Conservation (phyloP, 2,797 vertebrate species). For the Apogon talboti region DNA sequence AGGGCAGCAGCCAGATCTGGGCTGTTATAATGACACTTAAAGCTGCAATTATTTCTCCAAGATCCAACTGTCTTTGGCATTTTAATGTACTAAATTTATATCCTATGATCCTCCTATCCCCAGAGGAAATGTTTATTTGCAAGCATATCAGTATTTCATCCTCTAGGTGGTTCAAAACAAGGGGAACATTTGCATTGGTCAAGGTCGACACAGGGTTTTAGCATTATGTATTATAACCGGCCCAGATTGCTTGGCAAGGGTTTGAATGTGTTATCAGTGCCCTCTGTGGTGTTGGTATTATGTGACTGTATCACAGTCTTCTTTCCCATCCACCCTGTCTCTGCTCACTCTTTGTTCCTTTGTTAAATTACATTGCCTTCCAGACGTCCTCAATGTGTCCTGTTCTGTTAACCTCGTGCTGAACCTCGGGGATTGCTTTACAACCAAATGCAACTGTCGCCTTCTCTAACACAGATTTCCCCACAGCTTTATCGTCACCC, state of each 20-base stretch:
- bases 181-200: conserved; percentile 26
- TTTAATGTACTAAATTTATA: conserved; percentile 20
- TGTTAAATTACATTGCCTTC: conserved; percentile 59
- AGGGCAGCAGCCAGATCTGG: conserved; percentile 21
- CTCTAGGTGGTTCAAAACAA: conserved; percentile 15
- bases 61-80: conserved; percentile 7
- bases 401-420: conserved; percentile 62
- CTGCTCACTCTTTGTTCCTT: conserved; percentile 51
- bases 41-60: conserved; percentile 2
- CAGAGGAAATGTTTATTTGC: conserved; percentile 2
- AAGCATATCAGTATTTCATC: conserved; percentile 17
- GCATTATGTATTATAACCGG: conserved; percentile 15
- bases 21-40: conserved; percentile 13
- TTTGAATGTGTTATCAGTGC: conserved; percentile 35
- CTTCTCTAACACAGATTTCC: conserved; percentile 41
- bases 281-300: conserved; percentile 52
- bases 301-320: conserved; percentile 54
- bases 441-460: conserved; percentile 45
- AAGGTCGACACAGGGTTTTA: conserved; percentile 37
- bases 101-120: conserved; percentile 13
- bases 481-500: conserved; percentile 39
- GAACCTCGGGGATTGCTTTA: conserved; percentile 65
- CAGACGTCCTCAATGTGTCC: conserved; percentile 60
- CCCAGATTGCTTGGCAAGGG: conserved; percentile 22
- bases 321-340: conserved; percentile 24